phyloP scores from a whole-genome alignment of 35 echinoderm and acorn worm species.

The Ptychodera flava region DNA sequence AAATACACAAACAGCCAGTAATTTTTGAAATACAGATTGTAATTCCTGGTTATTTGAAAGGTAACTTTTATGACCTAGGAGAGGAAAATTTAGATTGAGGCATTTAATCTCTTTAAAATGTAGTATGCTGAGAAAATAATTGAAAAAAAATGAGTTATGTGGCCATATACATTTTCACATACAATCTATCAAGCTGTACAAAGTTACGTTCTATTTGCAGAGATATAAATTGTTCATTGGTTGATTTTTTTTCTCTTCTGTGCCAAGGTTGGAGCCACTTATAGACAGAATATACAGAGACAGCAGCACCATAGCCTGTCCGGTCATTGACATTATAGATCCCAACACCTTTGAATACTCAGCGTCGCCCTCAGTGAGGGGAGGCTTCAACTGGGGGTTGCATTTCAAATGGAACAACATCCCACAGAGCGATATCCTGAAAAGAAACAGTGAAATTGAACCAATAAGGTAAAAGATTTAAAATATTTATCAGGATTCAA shows the following conservation, averaged over 20 bases:
- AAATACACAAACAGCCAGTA: no score
- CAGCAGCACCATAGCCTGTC: neutral
- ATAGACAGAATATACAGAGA: neutral
- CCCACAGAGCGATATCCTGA: neutral
- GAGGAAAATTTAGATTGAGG: no score
- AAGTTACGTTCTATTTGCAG: no score
- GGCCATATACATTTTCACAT: no score
- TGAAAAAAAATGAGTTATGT: no score
- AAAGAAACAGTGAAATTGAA: constrained; percentile 33
- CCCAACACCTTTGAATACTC: neutral
- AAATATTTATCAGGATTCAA: neutral
- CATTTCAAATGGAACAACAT: neutral
- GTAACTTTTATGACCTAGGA: no score
- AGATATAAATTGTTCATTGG: no score
- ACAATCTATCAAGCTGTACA: no score
- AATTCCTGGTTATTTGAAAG: no score
- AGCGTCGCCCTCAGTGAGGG: neutral
- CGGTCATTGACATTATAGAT: neutral
- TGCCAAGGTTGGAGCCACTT: neutral
- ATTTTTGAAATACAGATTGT: no score
- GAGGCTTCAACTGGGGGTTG: neutral
- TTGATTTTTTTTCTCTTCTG: neutral
- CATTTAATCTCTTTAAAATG: no score
- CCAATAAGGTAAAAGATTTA: constrained; percentile 65
- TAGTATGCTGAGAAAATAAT: no score